Percentiles rank a stretch among this genome's conserved stretches.
phyloP scores from a whole-genome alignment of 2,888 invertebrate genomes.

The Erebia palarica region DNA sequence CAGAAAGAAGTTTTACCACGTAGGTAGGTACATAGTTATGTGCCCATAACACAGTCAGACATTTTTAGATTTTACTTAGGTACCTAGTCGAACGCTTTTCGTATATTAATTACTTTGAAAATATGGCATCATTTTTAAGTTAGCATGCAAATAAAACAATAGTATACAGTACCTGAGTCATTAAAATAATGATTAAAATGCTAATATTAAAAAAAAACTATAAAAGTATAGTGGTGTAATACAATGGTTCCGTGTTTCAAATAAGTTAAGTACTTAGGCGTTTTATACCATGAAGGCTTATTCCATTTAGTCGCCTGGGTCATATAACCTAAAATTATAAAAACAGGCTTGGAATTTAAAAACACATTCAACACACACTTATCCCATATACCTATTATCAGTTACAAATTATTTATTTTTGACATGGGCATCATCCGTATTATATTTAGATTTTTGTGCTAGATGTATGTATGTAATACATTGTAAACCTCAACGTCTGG shows the following conservation, averaged over 20 bases:
- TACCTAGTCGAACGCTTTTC: not conserved
- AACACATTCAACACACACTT: no score
- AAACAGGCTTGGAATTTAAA: no score
- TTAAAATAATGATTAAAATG: slow-evolving; percentile 14
- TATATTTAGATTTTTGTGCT: no score
- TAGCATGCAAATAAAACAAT: slow-evolving; percentile 4
- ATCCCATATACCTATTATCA: no score
- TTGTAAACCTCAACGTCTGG: no score
- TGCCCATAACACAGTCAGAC: not conserved
- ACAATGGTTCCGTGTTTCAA: slow-evolving; percentile 1
- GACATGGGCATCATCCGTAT: no score
- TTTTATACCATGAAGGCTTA: not conserved
- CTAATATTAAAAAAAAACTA: slow-evolving; percentile 4
- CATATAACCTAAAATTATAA: not conserved
- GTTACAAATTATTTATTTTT: no score
- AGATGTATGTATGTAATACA: no score
- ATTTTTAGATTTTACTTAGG: not conserved
- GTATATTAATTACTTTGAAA: not conserved
- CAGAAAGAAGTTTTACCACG: no score
- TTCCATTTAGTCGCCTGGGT: not conserved
- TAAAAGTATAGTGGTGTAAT: not conserved
- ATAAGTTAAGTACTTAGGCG: not conserved
- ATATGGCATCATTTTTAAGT: slow-evolving; percentile 1
- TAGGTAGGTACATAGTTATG: no score
- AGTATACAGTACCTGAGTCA: not conserved